A percentile compares a stretch with the other conserved stretches of the same genome.
Conservation (phyloP, 2,888 invertebrate genomes). For the Apamea epomidion region DNA sequence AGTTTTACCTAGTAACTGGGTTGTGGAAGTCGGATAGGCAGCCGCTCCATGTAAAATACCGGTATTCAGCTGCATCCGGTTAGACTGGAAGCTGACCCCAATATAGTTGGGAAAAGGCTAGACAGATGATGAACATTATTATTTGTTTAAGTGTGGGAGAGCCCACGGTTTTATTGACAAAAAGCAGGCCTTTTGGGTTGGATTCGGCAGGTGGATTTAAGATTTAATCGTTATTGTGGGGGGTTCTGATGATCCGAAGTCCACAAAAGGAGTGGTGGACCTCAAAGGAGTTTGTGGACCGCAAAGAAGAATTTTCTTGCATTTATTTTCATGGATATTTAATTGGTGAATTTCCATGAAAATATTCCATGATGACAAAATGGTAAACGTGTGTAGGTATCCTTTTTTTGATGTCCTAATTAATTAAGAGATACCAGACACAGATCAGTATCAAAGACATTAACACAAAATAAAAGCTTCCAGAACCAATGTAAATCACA, state of each 20-base stretch:
- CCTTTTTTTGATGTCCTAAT: not conserved
- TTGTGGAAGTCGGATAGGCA: too few species aligned
- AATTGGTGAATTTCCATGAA: not conserved
- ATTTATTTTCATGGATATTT: not conserved
- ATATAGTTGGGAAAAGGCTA: too few species aligned
- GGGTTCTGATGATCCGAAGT: too few species aligned
- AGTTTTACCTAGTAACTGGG: too few species aligned
- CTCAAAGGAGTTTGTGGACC: too few species aligned
- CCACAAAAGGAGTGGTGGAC: too few species aligned
- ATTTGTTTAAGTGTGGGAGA: not conserved
- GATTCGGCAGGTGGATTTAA: not conserved
- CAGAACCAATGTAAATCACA: not conserved
- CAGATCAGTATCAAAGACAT: not conserved
- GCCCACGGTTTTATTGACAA: not conserved
- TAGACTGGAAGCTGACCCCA: too few species aligned
- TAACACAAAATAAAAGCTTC: constrained; percentile 15
- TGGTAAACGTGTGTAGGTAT: not conserved
- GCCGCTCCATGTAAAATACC: too few species aligned
- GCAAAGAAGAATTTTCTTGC: too few species aligned
- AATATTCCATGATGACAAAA: not conserved
- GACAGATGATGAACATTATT: too few species aligned
- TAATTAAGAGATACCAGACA: not conserved
- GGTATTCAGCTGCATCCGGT: too few species aligned
- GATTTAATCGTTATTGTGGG: too few species aligned
- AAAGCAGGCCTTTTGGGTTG: not conserved